Evolutionary conservation across 2,888 invertebrate genomes (phyloP).

Genomic region (Tachystola acroxantha): DNA sequence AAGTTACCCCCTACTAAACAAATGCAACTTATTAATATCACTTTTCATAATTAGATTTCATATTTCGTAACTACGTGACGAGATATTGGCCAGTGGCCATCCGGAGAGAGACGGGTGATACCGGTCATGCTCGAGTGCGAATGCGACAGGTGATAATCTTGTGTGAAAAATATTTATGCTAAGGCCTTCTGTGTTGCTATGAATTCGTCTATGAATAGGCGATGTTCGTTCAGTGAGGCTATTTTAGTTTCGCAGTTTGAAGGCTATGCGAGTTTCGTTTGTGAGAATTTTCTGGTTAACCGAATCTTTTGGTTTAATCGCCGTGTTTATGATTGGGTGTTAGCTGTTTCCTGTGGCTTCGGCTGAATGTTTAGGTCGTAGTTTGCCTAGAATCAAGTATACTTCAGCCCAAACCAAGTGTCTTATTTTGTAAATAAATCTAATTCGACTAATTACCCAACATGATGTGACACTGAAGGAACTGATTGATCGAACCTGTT

Average conservation of each 20-base stretch:
- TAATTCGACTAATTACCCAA: no score
- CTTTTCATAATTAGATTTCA: constrained; percentile 63
- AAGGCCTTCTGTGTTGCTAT: constrained; percentile 68
- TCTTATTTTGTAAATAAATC: no score
- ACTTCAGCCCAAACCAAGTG: no score
- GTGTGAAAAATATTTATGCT: constrained; percentile 76
- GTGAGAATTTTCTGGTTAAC: constrained; percentile 32
- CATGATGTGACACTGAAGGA: no score
- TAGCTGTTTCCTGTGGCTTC: not conserved
- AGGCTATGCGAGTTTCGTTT: constrained; percentile 47
- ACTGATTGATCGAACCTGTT: no score
- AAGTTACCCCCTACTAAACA: constrained; percentile 1
- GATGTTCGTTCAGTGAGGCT: constrained; percentile 46
- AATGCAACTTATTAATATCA: constrained; percentile 10
- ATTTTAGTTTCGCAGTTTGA: constrained; percentile 57
- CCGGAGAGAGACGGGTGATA: constrained; percentile 51
- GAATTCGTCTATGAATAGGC: constrained; percentile 63
- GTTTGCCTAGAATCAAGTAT: no score
- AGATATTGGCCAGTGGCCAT: constrained; percentile 59
- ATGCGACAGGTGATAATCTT: constrained; percentile 65
- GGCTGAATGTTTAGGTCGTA: no score
- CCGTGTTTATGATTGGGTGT: constrained; percentile 2
- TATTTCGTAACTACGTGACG: constrained; percentile 67
- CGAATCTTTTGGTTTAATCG: not conserved
- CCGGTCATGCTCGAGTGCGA: constrained; percentile 51